Conservation (phyloP, 2,797 vertebrate genomes). For the Amphiprion clarkii region DNA sequence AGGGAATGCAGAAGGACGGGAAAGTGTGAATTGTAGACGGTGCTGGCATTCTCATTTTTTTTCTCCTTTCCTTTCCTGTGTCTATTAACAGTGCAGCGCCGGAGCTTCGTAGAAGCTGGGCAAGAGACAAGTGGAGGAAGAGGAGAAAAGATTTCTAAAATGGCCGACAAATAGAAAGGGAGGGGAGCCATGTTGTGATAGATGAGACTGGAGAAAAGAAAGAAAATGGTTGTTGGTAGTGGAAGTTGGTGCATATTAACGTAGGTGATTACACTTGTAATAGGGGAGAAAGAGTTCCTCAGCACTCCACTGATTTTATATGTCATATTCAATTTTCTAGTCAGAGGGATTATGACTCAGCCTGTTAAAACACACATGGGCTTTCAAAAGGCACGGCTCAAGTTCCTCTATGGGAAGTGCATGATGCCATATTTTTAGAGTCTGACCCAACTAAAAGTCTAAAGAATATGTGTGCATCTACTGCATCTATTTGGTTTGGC, state of each 20-base stretch:
- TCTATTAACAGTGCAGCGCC: conserved; percentile 38
- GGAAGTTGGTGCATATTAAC: not conserved
- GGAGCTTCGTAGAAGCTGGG: conserved; percentile 20
- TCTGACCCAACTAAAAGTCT: not conserved
- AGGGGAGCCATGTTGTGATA: conserved; percentile 65
- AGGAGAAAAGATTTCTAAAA: conserved; percentile 68
- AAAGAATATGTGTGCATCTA: not conserved
- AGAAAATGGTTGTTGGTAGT: conserved; percentile 13
- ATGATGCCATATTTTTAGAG: not conserved
- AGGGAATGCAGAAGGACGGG: conserved; percentile 29
- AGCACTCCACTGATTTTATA: too few relatives aligned
- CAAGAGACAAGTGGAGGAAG: conserved; percentile 34
- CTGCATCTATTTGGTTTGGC: not conserved
- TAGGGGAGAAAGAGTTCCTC: too few relatives aligned
- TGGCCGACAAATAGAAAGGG: conserved; percentile 27
- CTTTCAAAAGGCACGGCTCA: not conserved
- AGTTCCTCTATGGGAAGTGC: not conserved
- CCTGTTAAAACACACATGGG: not conserved
- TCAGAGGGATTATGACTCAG: too few relatives aligned
- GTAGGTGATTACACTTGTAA: not conserved
- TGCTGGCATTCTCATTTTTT: conserved; percentile 9
- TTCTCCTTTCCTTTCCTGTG: conserved; percentile 10
- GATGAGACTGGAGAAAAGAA: conserved; percentile 24
- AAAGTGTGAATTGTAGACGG: conserved; percentile 19
- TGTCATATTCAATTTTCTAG: too few relatives aligned